These are phyloP conservation scores for Heteromurus nitidus DNA, from an alignment of 2,888 invertebrate genomes.

Conservation along the genomic window DNA sequence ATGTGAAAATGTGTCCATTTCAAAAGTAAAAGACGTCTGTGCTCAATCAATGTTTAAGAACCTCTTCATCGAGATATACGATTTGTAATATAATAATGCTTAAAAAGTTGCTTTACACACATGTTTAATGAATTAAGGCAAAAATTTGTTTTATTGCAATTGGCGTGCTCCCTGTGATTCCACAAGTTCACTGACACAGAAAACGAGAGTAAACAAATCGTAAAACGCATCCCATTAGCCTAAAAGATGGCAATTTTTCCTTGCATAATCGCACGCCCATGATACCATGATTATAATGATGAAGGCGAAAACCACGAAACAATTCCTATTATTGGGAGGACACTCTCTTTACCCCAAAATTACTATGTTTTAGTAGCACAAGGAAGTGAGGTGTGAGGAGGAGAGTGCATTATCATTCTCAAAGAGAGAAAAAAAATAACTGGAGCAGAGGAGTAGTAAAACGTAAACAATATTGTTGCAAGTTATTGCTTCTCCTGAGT, in stretches of 20 bases:
- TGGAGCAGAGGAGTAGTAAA: constrained; percentile 53
- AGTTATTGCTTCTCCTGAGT: constrained; percentile 24
- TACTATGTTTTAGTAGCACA: constrained; percentile 52
- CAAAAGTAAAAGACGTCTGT: too few relatives aligned
- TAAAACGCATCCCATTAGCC: background rate
- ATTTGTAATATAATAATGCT: too few relatives aligned
- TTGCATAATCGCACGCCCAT: constrained; percentile 51
- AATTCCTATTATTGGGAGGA: constrained; percentile 65
- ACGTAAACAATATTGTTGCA: constrained; percentile 23
- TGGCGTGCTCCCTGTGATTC: too few relatives aligned
- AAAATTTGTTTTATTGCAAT: too few relatives aligned
- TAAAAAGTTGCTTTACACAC: too few relatives aligned
- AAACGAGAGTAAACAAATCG: constrained; percentile 10
- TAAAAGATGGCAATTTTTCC: constrained; percentile 40
- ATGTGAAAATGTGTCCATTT: too few relatives aligned
- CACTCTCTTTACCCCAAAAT: constrained; percentile 64
- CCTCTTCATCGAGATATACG: too few relatives aligned
- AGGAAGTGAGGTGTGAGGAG: constrained; percentile 62
- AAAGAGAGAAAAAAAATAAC: constrained; percentile 38
- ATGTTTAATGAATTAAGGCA: too few relatives aligned
- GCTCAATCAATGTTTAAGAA: too few relatives aligned
- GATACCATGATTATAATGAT: constrained; percentile 58
- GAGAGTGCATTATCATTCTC: constrained; percentile 28
- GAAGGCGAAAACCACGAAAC: constrained; percentile 60
- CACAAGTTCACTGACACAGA: background rate